Percentiles rank a stretch among this genome's conserved stretches.
phyloP scores from a whole-genome alignment of 1,140 invertebrate species.

The Callitettix versicolor region DNA sequence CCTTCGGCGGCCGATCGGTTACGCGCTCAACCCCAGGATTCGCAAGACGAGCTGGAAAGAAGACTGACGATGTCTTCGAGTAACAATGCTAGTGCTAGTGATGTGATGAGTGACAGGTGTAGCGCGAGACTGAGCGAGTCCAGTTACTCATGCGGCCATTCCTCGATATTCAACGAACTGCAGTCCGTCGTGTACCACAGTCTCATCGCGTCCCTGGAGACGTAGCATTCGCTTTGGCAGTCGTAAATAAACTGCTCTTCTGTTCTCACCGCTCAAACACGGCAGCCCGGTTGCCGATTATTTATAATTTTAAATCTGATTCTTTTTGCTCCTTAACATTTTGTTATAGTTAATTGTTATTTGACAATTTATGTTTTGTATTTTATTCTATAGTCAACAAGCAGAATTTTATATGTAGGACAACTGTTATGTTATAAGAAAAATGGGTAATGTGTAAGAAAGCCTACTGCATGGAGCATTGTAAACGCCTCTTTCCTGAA shows the following conservation, averaged over 20 bases:
- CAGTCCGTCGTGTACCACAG: conserved; percentile 56
- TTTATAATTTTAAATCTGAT: no score
- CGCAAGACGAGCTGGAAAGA: conserved; percentile 1
- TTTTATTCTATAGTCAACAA: no score
- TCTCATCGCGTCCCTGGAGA: conserved; percentile 55
- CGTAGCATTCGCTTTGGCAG: conserved; percentile 34
- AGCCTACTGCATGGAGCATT: no score
- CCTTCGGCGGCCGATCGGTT: conserved; percentile 20
- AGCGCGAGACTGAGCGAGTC: neutral
- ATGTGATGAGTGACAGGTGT: conserved; percentile 1
- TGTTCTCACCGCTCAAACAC: no score
- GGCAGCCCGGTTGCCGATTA: no score
- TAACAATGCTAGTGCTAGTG: neutral
- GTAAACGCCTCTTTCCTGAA: no score
- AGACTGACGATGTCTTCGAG: neutral
- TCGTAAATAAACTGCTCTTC: neutral
- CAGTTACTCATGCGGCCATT: conserved; percentile 44
- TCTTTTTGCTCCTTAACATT: no score
- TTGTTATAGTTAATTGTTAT: no score
- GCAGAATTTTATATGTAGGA: no score
- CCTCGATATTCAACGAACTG: conserved; percentile 55
- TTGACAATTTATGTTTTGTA: no score
- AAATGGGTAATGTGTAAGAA: no score
- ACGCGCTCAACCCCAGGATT: conserved; percentile 6
- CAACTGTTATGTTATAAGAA: no score